These are phyloP conservation scores for Euzophera pinguis DNA, from an alignment of 2,888 invertebrate genomes.

Conservation along the genomic window DNA sequence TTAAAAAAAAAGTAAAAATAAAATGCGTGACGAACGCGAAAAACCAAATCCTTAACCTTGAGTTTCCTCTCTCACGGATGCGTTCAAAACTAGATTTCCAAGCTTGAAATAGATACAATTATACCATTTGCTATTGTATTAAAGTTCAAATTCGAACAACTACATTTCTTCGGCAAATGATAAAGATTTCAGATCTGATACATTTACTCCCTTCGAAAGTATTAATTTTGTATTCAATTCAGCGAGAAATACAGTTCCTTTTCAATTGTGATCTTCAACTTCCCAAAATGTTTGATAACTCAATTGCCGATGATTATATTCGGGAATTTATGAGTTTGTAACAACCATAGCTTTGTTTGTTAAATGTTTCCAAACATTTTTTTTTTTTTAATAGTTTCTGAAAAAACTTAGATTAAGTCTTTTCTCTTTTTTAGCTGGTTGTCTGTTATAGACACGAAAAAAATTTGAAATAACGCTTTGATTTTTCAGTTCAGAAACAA, in stretches of 20 bases:
- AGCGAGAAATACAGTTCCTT: slow-evolving; percentile 17
- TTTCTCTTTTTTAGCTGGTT: no score
- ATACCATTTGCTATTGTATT: background rate
- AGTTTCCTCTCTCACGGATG: background rate
- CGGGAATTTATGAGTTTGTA: slow-evolving; percentile 50
- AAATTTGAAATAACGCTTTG: no score
- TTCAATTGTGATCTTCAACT: background rate
- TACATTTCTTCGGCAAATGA: background rate
- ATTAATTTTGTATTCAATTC: background rate
- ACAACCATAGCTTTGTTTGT: slow-evolving; percentile 49
- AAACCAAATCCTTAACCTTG: background rate
- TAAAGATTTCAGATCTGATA: background rate
- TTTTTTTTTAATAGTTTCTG: background rate
- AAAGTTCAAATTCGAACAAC: slow-evolving; percentile 23
- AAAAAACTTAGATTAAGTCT: no score
- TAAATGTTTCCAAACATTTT: slow-evolving; percentile 25
- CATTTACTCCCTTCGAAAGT: background rate
- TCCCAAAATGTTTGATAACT: slow-evolving; percentile 52
- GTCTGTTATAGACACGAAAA: no score
- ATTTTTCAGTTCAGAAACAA: no score
- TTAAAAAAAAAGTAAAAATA: no score
- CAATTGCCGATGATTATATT: slow-evolving; percentile 55
- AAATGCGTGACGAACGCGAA: background rate
- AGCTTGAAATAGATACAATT: background rate
- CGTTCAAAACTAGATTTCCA: background rate